These are phyloP conservation scores for Leuciscus waleckii DNA, from an alignment of 2,797 vertebrate species.

Conservation along the genomic window DNA sequence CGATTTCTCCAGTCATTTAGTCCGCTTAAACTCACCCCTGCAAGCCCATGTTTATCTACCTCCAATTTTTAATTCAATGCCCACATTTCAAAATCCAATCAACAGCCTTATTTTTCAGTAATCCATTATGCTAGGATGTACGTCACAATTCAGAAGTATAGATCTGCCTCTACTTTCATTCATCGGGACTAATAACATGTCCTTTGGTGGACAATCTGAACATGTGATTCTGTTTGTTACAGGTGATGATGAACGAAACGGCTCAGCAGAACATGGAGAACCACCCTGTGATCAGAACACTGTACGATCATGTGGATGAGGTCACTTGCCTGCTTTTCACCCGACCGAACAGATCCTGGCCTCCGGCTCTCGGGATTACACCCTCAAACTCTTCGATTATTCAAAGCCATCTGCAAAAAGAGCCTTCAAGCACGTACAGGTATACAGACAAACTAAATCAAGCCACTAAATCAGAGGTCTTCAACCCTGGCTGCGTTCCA, in stretches of 20 bases:
- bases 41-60: neutral
- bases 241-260: conserved; percentile 99
- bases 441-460: conserved; percentile 56
- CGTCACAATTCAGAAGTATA: neutral
- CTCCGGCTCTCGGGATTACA: conserved; percentile 96
- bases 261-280: conserved; percentile 99
- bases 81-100: neutral
- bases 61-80: neutral
- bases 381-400: conserved; percentile 97
- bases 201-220: neutral
- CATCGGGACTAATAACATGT: neutral
- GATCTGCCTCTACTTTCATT: neutral
- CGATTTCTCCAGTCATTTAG: neutral
- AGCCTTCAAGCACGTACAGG: conserved; percentile 98
- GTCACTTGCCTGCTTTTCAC: conserved; percentile 97
- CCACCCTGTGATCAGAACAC: conserved; percentile 95
- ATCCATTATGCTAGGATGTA: neutral
- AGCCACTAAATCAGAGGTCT: neutral
- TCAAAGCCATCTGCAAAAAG: conserved; percentile 98
- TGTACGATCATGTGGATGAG: conserved; percentile 97
- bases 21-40: neutral
- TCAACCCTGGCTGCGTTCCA: neutral
- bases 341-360: conserved; percentile 96
- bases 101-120: neutral
- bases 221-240: neutral